Percentiles rank a stretch among this genome's conserved stretches.
Evolutionary conservation across 2,797 vertebrate species (phyloP).

Genomic region (Anas bahamensis): DNA sequence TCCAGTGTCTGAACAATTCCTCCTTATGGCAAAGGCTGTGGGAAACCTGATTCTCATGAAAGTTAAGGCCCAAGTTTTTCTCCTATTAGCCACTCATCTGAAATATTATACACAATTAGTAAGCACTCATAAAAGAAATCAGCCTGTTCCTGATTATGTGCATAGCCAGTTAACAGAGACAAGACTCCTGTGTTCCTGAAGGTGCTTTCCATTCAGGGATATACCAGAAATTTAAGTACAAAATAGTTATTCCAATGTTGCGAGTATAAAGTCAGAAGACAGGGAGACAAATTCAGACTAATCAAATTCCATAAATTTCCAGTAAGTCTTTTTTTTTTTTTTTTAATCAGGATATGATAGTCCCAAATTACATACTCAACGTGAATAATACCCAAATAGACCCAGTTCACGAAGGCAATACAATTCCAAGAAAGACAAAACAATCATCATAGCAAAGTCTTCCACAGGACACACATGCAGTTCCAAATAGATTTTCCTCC

Average conservation of each 20-base stretch:
- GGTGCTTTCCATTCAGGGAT: neutral
- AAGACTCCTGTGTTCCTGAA: neutral
- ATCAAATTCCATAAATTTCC: neutral
- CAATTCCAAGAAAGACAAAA: neutral
- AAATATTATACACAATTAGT: neutral
- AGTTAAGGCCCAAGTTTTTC: neutral
- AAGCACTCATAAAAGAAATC: neutral
- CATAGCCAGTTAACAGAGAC: neutral
- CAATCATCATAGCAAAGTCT: neutral
- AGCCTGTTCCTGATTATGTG: neutral
- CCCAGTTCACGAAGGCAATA: neutral
- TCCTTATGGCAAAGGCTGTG: neutral
- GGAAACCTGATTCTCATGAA: neutral
- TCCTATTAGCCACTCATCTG: neutral
- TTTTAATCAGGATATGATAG: neutral
- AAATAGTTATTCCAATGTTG: neutral
- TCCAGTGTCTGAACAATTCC: neutral
- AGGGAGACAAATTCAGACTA: neutral
- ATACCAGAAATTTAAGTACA: neutral
- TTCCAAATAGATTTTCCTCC: neutral
- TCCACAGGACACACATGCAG: rapidly evolving
- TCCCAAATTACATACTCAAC: neutral
- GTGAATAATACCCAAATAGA: neutral
- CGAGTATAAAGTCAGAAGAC: neutral
- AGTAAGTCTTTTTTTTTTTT: no score